Evolutionary conservation across 2,888 invertebrate genomes (phyloP), one percentile per base, ranked within the genome.

Genomic region (Noctua janthina): DNA sequence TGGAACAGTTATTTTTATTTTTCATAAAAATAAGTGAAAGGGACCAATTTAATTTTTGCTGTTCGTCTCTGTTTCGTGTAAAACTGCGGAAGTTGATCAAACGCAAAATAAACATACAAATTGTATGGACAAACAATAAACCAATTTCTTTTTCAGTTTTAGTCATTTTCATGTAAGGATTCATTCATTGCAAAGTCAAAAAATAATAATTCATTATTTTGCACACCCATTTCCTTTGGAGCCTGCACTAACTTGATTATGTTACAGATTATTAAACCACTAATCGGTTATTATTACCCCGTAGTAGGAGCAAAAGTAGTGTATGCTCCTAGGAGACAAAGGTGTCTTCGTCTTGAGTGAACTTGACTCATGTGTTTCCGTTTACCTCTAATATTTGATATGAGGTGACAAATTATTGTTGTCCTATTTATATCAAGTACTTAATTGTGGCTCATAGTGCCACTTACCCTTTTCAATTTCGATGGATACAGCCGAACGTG

Each of bases 391-490:
- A 5, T 20, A 13, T 35, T 35, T 39, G 20, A 66, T 20, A 20
- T 20, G 64, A 20, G 20, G 35, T 20, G 20, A 35, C 2, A 35
- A 35, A 64, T 56, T 56, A 1, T 59, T 69, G 6, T 1, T 62
- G 29, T 75, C 93, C 93, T n/a, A n/a, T n/a, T n/a, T n/a, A 46
- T 62, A 17, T 76, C 13, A 35, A 46, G 59, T 20, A 20, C 17
- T 74, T 5, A 39, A 46, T 20, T 0, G 56, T n/a, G 17, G 15
- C 1, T 29, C 62, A 29, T 7, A 29, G 62, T 29, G 15, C n/a
- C 11, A 46, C 66, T 66, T 89, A 94, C 93, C 92, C 91, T 88
- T 93, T 49, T 89, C 89, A 62, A 79, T 79, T 51, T 74, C 75
- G 20, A 79, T 79, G 5, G 83, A 79, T 13, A 79, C 35, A 75